Evolutionary conservation across 1,140 invertebrate species (phyloP), one percentile per base, ranked within the genome.

Genomic region (Coptotermes formosanus): DNA sequence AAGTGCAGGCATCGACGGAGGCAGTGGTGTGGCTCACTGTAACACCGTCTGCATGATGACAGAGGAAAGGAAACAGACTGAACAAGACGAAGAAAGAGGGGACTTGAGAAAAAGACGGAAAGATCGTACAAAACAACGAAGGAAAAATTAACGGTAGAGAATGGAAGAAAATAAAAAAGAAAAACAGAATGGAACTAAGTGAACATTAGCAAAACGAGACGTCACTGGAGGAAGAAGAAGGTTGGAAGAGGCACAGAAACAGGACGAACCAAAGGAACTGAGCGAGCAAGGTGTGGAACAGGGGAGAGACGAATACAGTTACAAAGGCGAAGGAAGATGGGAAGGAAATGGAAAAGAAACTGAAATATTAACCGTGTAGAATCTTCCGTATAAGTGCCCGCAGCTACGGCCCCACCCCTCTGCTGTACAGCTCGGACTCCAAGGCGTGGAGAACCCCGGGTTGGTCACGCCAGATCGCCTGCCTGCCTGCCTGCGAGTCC

Each of bases 101-200:
- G 14, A 82, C 2, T 38, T 2, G 38, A 4, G 14, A 38, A 25
- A 38, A 3, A 82, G 38, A 82, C n/a, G 16, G 38, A 19, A 83
- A 38, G 12, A 83, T 4, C 0, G 25, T 12, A 48, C 2, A 16
- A n/a, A 38, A 38, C 38, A 38, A 83, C 4, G 32, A 48, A 25
- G 23, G 16, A 38, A 82, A 82, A 19, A 16, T 14, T 30, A 25
- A 23, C 14, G 23, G 0, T 30, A 25, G 8, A 48, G 32, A 11
- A 16, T 81, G 84, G 25, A 86, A 83, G 32, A 52, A 83, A 64
- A 81, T 55, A 25, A 30, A 23, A 87, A 85, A 7, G 8, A 48
- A 87, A 45, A 52, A 81, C 12, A 9, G 12, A 45, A 82, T 3
- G 38, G 45, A 48, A 75, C 30, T 48, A 82, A 59, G 86, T 81